Evolutionary conservation across 2,113 vertebrate genomes (phyloP).

Genomic region (Ifrita kowaldi): DNA sequence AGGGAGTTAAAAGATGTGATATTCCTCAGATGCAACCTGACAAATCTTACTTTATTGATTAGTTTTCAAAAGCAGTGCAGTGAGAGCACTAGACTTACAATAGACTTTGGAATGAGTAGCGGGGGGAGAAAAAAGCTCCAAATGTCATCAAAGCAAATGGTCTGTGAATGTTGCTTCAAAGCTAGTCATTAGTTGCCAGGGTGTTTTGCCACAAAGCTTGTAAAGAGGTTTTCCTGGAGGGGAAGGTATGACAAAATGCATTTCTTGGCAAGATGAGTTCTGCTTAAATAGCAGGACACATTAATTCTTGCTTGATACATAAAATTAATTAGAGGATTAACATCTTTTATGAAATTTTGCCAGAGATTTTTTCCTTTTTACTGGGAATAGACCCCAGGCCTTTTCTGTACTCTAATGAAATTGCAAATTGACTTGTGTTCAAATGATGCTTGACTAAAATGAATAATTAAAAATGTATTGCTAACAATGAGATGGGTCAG

Average conservation of each 20-base stretch:
- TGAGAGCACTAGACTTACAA: slow-evolving; percentile 71
- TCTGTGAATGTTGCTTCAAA: slow-evolving; percentile 93
- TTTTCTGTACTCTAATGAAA: slow-evolving; percentile 78
- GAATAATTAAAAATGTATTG: slow-evolving; percentile 80
- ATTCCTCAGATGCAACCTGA: slow-evolving; percentile 72
- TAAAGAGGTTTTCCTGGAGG: slow-evolving; percentile 85
- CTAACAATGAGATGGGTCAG: slow-evolving; percentile 74
- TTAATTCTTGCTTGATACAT: slow-evolving; percentile 75
- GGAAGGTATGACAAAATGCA: slow-evolving; percentile 82
- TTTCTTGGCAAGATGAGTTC: slow-evolving; percentile 72
- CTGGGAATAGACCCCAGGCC: slow-evolving; percentile 72
- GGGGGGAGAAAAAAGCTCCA: slow-evolving; percentile 53
- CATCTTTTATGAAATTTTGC: slow-evolving; percentile 73
- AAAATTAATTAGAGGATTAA: slow-evolving; percentile 80
- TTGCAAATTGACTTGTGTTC: slow-evolving; percentile 82
- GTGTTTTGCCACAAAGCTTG: slow-evolving; percentile 88
- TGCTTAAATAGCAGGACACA: slow-evolving; percentile 71
- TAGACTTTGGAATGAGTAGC: slow-evolving; percentile 45
- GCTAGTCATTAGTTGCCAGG: slow-evolving; percentile 88
- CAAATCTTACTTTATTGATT: slow-evolving; percentile 72
- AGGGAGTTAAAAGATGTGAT: slow-evolving; percentile 65
- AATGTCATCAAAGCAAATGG: slow-evolving; percentile 94
- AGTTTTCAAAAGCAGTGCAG: slow-evolving; percentile 69
- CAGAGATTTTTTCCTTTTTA: slow-evolving; percentile 59
- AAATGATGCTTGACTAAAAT: slow-evolving; percentile 79